Evolutionary conservation across 1,140 invertebrate species (phyloP), one percentile per base, ranked within the genome.

Genomic region (Diuraphis noxia): DNA sequence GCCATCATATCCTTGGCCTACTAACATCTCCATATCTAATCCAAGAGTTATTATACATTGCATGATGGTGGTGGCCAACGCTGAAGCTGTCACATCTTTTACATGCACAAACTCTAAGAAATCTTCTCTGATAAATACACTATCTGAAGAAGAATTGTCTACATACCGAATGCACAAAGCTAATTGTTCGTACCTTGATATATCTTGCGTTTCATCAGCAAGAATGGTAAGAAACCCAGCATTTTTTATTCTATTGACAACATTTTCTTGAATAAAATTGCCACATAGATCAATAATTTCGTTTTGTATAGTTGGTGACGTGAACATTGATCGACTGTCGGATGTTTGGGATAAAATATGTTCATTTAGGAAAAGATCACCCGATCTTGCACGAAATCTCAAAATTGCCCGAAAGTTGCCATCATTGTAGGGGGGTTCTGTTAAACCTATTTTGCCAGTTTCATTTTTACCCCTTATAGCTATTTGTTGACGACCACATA

Each of bases 1-100:
- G 7, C 85, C 85, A 36, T 86, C 85, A 38, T 86, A 86, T 21
- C n/a, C 85, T 86, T 86, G 85, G 43, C 85, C 85, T 19, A 86
- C 23, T 1, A 46, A 19, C 46, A 49, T 86, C n/a, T 34, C 34
- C 30, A 86, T 3, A 52, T 86, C 46, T 46, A 86, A 52, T 9
- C 34, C 34, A 52, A 30, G 19, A 21, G 19, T 25, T 0, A 49
- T 52, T 3, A 34, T 19, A 49, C 46, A 10, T 19, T 86, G 46
- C 23, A 86, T 49, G 46, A 86, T 52, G 19, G 34, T 25, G 85
- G n/a, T 36, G 17, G 46, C 46, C 13, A 86, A 17, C 1, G 13
- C 43, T 86, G 40, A 41, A 41, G 40, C 40, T 41, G 40, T 41
- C 40, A 41, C 56, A 63, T n/a, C 1, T 63, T n/a, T 63, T 63